phyloP scores from a whole-genome alignment of 2,797 vertebrate genomes.

The Characodon lateralis region DNA sequence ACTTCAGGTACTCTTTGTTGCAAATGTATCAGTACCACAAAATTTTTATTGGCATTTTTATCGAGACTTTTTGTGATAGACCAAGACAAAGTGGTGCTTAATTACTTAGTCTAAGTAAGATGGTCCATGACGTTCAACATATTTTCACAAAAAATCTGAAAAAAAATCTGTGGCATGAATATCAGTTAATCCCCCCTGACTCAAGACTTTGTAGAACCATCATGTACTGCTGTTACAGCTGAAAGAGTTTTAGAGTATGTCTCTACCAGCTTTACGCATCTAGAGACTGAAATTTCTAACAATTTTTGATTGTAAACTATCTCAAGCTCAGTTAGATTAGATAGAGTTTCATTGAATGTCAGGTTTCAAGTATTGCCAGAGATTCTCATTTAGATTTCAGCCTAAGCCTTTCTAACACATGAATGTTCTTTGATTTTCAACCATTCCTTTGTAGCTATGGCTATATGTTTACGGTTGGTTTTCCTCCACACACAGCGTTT shows the following conservation, averaged over 20 bases:
- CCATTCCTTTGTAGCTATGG: background rate
- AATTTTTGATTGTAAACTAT: background rate
- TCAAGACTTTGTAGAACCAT: too few relatives aligned
- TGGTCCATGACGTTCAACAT: too few relatives aligned
- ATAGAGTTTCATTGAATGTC: background rate
- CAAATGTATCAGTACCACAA: background rate
- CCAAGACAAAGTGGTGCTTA: background rate
- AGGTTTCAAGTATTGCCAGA: background rate
- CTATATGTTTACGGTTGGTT: background rate
- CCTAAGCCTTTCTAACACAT: background rate
- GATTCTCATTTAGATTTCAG: too few relatives aligned
- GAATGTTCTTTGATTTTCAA: background rate
- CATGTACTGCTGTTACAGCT: too few relatives aligned
- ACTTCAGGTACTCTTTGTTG: background rate
- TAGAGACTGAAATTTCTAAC: too few relatives aligned
- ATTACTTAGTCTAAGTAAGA: background rate
- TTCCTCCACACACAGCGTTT: background rate
- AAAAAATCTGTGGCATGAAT: too few relatives aligned
- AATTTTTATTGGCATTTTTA: background rate
- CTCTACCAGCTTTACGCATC: too few relatives aligned
- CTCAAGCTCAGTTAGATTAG: background rate
- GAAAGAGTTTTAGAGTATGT: too few relatives aligned
- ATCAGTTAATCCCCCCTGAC: too few relatives aligned
- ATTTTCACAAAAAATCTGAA: too few relatives aligned
- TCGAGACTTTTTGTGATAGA: background rate